Evolutionary conservation across 2,113 vertebrate genomes (phyloP), one percentile per base, ranked within the genome.

Genomic region (Myotis yumanensis): DNA sequence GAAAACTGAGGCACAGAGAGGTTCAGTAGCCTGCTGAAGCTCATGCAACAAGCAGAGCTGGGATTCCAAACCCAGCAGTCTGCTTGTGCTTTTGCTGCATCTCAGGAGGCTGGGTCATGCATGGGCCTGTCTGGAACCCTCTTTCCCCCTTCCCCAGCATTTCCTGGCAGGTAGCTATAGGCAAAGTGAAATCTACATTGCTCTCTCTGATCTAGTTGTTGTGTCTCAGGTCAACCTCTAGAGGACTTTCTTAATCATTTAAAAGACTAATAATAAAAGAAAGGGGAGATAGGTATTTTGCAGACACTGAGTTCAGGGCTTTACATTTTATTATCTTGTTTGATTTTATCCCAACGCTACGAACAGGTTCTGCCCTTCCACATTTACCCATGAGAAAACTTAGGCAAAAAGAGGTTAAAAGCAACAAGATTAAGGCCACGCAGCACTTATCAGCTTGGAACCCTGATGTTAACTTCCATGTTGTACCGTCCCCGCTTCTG

Each of bases 21-120:
- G 20, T 8, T 32, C 3, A 4, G 37, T 25, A 54, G n/a, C 20
- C 68, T 43, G 20, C 32, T 71, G 32, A 88, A 51, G 46, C 72
- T 54, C 62, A 57, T 3, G 12, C 23, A 69, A 18, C 40, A 11
- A 84, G 37, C 5, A 10, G n/a, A 73, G 64, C 71, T 5, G 6
- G 48, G 43, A 87, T 87, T 66, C 62, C 20, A 66, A n/a, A 32
- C 48, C 22, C 57, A 43, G 69, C 25, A 43, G 14, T 22, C 76
- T 94, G 59, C 25, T 16, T 43, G 3, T 25, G 62, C 20, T 68
- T 35, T 30, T 11, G 25, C 59, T 77, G 16, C 23, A 30, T 83
- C 35, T 66, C 30, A 15, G 43, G 23, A 46, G 17, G 20, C 17
- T 4, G 0, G 37, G 72, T 18, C 66, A 48, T 0, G 0, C 18